Evolutionary conservation across 2,797 vertebrate species (phyloP).

Genomic region (Melanotaenia maccullochi): DNA sequence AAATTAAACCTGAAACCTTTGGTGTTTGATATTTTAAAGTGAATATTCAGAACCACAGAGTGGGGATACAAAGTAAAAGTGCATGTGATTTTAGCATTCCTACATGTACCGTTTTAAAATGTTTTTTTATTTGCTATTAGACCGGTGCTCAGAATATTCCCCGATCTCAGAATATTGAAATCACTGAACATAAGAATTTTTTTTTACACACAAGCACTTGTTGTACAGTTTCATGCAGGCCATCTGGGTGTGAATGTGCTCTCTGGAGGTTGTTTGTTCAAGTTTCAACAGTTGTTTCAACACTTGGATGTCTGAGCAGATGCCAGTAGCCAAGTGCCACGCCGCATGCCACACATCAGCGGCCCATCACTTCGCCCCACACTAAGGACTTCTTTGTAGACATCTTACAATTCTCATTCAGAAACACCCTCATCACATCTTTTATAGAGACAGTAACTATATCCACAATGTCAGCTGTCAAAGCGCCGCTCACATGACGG

Average conservation of each 20-base stretch:
- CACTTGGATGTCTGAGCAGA: constrained; percentile 67
- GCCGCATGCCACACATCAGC: constrained; percentile 35
- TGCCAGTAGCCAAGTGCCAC: constrained; percentile 57
- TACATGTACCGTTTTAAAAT: background rate
- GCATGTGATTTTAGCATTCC: background rate
- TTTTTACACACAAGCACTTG: constrained; percentile 26
- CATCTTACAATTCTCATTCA: constrained; percentile 1
- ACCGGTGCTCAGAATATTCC: background rate
- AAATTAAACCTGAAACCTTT: background rate
- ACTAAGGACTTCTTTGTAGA: constrained; percentile 53
- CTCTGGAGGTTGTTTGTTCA: background rate
- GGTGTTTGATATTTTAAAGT: background rate
- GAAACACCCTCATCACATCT: constrained; percentile 10
- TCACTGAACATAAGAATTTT: constrained; percentile 29
- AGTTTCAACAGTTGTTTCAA: constrained; percentile 64
- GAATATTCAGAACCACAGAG: background rate
- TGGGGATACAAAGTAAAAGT: background rate
- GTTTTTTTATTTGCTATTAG: constrained; percentile 8
- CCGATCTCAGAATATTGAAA: background rate
- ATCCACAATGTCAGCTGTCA: constrained; percentile 70
- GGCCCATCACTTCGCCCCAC: constrained; percentile 17
- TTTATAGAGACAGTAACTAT: constrained; percentile 48
- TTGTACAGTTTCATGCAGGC: constrained; percentile 24
- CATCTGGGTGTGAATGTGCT: constrained; percentile 34
- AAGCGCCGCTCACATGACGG: constrained; percentile 42